Conservation (phyloP, 92 coral and sea anemone species). For the Heteractis magnifica region DNA sequence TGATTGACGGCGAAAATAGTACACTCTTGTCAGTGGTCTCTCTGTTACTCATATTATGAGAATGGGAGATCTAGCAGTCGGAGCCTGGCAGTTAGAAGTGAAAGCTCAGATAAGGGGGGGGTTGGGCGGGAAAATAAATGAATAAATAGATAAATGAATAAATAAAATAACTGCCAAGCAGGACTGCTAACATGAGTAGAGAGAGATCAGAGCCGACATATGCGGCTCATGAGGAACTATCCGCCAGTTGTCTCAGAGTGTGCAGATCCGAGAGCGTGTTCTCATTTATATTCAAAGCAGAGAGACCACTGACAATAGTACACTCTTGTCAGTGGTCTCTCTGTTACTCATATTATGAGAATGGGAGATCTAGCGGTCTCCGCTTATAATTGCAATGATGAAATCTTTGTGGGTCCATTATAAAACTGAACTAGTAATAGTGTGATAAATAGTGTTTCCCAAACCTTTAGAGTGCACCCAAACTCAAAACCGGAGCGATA, state of each 20-base stretch:
- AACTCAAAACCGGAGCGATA: neutral
- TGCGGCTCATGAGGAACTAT: neutral
- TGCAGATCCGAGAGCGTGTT: neutral
- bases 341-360: neutral
- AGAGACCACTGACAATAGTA: neutral
- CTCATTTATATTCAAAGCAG: neutral
- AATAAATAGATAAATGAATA: too few species aligned
- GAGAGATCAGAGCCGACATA: neutral
- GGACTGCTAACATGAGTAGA: neutral
- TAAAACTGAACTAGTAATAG: neutral
- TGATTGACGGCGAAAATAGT: too few species aligned
- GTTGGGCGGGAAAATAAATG: neutral
- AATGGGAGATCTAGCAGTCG: neutral
- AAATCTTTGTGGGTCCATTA: neutral
- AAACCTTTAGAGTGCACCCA: neutral
- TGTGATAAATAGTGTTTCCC: neutral
- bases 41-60: neutral
- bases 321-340: neutral
- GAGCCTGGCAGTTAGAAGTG: neutral
- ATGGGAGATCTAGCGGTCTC: neutral
- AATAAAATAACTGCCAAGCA: neutral
- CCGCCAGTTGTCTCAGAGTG: neutral
- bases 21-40: neutral
- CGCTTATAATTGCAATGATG: neutral
- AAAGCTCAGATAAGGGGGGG: neutral